Conservation (phyloP, 1,140 invertebrate genomes). For the Drosophila pachea region DNA sequence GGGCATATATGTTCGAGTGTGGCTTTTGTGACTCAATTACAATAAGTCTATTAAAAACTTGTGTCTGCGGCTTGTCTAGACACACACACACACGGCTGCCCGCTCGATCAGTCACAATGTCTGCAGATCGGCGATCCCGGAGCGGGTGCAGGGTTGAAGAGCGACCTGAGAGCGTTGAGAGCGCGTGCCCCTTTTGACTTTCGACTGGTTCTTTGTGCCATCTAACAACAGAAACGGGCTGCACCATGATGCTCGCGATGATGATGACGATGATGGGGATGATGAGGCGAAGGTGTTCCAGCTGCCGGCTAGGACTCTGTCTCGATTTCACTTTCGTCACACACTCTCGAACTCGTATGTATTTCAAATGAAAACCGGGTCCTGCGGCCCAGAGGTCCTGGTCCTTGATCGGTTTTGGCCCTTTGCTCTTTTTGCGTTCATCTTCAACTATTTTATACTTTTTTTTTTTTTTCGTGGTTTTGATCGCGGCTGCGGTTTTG, state of each 20-base stretch:
- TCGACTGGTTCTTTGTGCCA: slow-evolving; percentile 48
- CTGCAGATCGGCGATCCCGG: slow-evolving; percentile 22
- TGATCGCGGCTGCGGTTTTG: slow-evolving; percentile 61
- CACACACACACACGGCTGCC: slow-evolving; percentile 7
- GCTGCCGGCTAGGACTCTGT: slow-evolving; percentile 56
- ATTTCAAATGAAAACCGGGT: slow-evolving; percentile 66
- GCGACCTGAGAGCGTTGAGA: slow-evolving; percentile 15
- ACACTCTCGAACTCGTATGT: slow-evolving; percentile 3
- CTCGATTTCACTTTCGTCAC: slow-evolving; percentile 73
- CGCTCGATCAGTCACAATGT: slow-evolving; percentile 63
- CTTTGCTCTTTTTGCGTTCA: slow-evolving; percentile 8
- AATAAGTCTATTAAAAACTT: slow-evolving; percentile 76
- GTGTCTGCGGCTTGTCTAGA: slow-evolving; percentile 67
- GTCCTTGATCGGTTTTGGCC: slow-evolving; percentile 29
- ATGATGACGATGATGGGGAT: slow-evolving; percentile 18
- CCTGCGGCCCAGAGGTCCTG: slow-evolving; percentile 11
- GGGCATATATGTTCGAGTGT: too few species aligned
- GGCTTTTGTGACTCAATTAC: slow-evolving; percentile 77
- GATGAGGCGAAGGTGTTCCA: slow-evolving; percentile 71
- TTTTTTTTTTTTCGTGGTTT: slow-evolving; percentile 55
- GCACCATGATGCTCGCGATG: slow-evolving; percentile 5
- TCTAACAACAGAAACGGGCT: slow-evolving; percentile 57
- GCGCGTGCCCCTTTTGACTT: slow-evolving; percentile 73
- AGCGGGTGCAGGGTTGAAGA: slow-evolving; percentile 10
- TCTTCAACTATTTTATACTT: slow-evolving; percentile 4